These are phyloP conservation scores for Peromyscus melanophrys DNA, from an alignment of 2,797 vertebrate species.

Conservation along the genomic window DNA sequence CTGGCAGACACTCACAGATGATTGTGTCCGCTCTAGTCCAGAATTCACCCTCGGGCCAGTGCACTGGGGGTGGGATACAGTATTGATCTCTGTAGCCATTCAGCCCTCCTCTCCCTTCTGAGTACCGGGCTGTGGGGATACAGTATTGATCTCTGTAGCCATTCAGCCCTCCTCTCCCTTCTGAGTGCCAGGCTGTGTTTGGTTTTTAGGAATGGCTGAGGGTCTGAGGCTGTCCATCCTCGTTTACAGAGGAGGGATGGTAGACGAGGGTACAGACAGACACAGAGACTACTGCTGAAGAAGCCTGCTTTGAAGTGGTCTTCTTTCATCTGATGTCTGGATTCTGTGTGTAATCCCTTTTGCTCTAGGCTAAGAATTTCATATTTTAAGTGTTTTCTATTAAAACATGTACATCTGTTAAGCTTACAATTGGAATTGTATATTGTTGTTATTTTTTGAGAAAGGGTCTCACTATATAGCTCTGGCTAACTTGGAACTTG, in stretches of 20 bases:
- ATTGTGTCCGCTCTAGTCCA: neutral
- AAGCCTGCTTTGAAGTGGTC: neutral
- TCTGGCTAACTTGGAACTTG: neutral
- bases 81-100: neutral
- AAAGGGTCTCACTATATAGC: neutral
- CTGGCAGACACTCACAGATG: neutral
- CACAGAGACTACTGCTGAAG: neutral
- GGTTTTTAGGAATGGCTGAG: neutral
- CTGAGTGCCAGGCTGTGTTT: neutral
- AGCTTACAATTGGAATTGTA: neutral
- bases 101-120: neutral
- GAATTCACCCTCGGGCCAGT: neutral
- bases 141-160: neutral
- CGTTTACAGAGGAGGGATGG: neutral
- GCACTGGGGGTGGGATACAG: neutral
- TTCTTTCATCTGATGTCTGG: neutral
- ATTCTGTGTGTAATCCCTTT: slow-evolving; percentile 7
- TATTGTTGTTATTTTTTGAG: neutral
- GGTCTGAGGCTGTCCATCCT: neutral
- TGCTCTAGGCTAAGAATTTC: neutral
- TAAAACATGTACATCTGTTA: slow-evolving; percentile 9
- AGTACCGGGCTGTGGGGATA: neutral
- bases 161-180: neutral
- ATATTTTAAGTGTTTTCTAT: slow-evolving; percentile 23
- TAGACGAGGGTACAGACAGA: neutral